These are phyloP conservation scores for Lepilemur ruficaudatus DNA, from an alignment of 2,797 vertebrate species.

Conservation along the genomic window DNA sequence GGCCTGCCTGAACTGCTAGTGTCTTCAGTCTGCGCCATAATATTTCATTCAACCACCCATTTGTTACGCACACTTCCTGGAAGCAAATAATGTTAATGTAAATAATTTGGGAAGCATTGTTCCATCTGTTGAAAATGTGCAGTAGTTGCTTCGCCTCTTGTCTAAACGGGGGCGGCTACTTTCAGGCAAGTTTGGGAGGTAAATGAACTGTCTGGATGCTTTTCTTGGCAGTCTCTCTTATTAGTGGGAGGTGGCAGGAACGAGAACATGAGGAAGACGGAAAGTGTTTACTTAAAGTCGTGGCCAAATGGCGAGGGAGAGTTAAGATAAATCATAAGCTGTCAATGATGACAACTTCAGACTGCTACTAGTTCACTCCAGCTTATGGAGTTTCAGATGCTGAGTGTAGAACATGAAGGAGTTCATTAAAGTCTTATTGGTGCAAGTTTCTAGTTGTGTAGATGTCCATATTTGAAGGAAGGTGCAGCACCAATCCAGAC, in stretches of 20 bases:
- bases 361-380: conserved; percentile 90
- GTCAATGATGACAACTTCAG: conserved; percentile 90
- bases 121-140: conserved; percentile 88
- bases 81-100: conserved; percentile 86
- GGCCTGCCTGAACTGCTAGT: conserved; percentile 78
- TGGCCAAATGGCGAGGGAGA: conserved; percentile 90
- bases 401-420: conserved; percentile 80
- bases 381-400: conserved; percentile 85
- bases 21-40: conserved; percentile 79
- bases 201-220: conserved; percentile 91
- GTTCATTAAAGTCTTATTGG: conserved; percentile 81
- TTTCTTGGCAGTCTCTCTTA: conserved; percentile 87
- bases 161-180: conserved; percentile 87
- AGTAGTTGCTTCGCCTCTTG: conserved; percentile 87
- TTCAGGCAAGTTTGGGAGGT: conserved; percentile 89
- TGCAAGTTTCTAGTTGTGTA: conserved; percentile 82
- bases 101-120: conserved; percentile 86
- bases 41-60: conserved; percentile 85
- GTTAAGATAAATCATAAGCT: conserved; percentile 89
- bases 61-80: conserved; percentile 84
- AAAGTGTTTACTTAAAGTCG: conserved; percentile 91
- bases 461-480: conserved; percentile 77
- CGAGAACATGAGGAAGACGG: conserved; percentile 88
- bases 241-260: conserved; percentile 90
- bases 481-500: conserved; percentile 72